phyloP scores from a whole-genome alignment of 2,797 vertebrate genomes.

The Coluber constrictor region DNA sequence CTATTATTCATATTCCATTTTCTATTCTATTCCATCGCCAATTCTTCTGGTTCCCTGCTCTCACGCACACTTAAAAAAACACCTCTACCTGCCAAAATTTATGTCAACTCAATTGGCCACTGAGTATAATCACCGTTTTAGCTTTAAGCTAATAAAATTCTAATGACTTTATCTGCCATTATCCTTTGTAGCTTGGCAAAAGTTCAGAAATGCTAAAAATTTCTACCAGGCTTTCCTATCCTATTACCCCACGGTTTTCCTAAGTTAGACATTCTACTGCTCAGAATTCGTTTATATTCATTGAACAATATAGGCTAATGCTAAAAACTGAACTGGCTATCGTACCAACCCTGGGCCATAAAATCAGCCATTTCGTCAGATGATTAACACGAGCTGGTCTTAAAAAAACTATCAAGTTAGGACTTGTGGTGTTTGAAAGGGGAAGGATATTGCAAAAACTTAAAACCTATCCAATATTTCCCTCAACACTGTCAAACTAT shows the following conservation, averaged over 20 bases:
- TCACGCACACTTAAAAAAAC: not conserved
- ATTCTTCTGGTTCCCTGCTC: not conserved
- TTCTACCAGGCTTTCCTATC: slow-evolving; percentile 10
- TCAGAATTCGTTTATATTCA: not conserved
- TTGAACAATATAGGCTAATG: slow-evolving; percentile 24
- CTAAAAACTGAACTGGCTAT: slow-evolving; percentile 21
- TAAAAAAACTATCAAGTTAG: not conserved
- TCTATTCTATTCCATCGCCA: not conserved
- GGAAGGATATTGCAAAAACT: no score
- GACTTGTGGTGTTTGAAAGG: not conserved
- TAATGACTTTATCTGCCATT: slow-evolving; percentile 54
- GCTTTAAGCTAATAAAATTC: slow-evolving; percentile 40
- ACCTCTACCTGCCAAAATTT: slow-evolving; percentile 38
- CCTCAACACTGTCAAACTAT: no score
- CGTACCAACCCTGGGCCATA: not conserved
- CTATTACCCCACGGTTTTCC: slow-evolving; percentile 31
- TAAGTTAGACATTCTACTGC: slow-evolving; percentile 18
- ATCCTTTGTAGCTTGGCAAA: slow-evolving; percentile 45
- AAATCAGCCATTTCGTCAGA: not conserved
- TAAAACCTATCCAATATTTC: no score
- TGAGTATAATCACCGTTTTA: slow-evolving; percentile 43
- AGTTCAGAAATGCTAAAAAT: slow-evolving; percentile 48
- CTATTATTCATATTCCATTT: no score
- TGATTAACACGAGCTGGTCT: not conserved
- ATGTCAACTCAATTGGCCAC: slow-evolving; percentile 22